Evolutionary conservation across 2,113 vertebrate species (phyloP).

Genomic region (Lutjanus erythropterus): DNA sequence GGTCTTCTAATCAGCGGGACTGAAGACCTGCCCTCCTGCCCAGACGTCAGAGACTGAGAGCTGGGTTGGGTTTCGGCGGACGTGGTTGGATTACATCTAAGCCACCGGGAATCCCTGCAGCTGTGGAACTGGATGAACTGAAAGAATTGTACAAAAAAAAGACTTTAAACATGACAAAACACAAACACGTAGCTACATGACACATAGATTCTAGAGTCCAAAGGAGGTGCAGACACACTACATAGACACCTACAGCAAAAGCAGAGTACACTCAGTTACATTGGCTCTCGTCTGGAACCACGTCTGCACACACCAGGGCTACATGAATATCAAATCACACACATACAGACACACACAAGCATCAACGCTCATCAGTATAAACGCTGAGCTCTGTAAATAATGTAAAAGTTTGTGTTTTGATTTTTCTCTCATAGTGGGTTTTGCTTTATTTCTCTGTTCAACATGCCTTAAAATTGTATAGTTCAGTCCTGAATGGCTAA

Average conservation of each 20-base stretch:
- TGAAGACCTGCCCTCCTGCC: constrained; percentile 23
- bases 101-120: constrained; percentile 36
- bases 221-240: constrained; percentile 70
- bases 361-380: constrained; percentile 65
- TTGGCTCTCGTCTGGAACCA: constrained; percentile 60
- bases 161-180: constrained; percentile 52
- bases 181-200: constrained; percentile 50
- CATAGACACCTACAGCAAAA: constrained; percentile 56
- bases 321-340: constrained; percentile 47
- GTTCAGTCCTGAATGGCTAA: constrained; percentile 70
- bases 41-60: constrained; percentile 42
- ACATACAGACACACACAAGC: constrained; percentile 43
- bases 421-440: constrained; percentile 65
- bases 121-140: constrained; percentile 68
- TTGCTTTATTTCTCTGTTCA: constrained; percentile 76
- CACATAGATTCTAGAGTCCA: constrained; percentile 59
- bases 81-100: constrained; percentile 32
- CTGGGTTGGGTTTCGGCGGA: not conserved
- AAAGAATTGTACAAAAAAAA: constrained; percentile 70
- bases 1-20: constrained; percentile 31
- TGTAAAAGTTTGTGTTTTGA: constrained; percentile 74
- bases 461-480: constrained; percentile 88
- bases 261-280: constrained; percentile 19
- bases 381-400: constrained; percentile 80
- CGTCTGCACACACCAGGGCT: constrained; percentile 50